Conservation (phyloP, 2,888 invertebrate species). For the Tanypteryx hageni region DNA sequence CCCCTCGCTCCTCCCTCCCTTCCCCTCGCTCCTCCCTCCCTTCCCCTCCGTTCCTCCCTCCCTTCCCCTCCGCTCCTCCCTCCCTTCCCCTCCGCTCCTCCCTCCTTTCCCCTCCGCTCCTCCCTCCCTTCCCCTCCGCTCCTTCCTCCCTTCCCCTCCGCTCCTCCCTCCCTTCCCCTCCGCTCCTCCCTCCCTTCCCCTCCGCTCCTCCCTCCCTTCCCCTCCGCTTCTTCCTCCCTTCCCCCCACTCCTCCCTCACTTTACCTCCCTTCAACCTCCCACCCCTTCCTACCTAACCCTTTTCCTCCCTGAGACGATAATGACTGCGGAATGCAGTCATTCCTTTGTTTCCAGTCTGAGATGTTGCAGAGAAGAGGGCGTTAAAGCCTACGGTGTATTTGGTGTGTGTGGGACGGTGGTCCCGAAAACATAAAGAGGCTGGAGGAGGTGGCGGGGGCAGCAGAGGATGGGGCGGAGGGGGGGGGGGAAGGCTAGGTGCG, state of each 20-base stretch:
- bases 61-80: neutral
- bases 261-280: neutral
- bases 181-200: neutral
- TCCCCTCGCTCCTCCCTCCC: neutral
- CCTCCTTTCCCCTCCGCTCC: too few relatives aligned
- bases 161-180: neutral
- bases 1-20: neutral
- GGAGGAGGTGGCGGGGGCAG: neutral
- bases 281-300: neutral
- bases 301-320: conserved; percentile 1
- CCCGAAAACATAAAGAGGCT: neutral
- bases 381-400: neutral
- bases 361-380: neutral
- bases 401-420: neutral
- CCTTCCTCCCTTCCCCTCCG: neutral
- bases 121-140: neutral
- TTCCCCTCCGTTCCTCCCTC: neutral
- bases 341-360: conserved; percentile 1
- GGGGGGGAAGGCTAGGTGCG: neutral
- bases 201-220: neutral
- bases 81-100: neutral
- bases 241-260: neutral
- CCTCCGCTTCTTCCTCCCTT: neutral
- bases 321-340: conserved; percentile 37
- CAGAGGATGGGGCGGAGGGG: neutral